Conservation (phyloP, 2,888 invertebrate genomes). For the Drosophila quinaria region DNA sequence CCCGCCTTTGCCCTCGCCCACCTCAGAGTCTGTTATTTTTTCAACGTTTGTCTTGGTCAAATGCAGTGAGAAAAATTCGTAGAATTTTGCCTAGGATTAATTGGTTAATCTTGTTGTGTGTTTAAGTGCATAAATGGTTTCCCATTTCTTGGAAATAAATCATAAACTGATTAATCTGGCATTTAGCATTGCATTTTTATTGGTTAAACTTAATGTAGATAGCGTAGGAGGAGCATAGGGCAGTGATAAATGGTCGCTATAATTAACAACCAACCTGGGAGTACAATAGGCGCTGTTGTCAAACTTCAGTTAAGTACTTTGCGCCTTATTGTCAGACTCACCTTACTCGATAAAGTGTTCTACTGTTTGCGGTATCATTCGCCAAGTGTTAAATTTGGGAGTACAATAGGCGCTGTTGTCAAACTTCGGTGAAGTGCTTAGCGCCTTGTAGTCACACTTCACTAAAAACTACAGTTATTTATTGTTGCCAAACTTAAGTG, state of each 20-base stretch:
- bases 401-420: conserved; percentile 11
- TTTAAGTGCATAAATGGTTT: conserved; percentile 54
- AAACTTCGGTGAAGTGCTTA: conserved; percentile 1
- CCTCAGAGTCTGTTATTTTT: background rate
- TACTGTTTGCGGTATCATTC: too few relatives aligned
- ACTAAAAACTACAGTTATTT: background rate
- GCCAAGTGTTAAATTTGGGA: background rate
- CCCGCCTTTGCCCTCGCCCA: conserved; percentile 32
- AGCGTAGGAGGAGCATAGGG: background rate
- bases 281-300: conserved; percentile 12
- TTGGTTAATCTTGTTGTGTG: conserved; percentile 59
- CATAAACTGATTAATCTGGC: conserved; percentile 68
- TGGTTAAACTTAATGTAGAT: conserved; percentile 2
- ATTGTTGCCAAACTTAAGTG: background rate
- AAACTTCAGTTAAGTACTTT: conserved; percentile 1
- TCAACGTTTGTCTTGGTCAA: conserved; percentile 48
- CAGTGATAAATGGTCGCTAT: conserved; percentile 6
- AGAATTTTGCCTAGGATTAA: conserved; percentile 76
- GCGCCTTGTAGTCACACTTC: conserved; percentile 25
- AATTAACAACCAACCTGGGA: conserved; percentile 27
- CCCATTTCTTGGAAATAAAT: conserved; percentile 69
- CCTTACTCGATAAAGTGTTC: too few relatives aligned
- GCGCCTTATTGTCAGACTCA: conserved; percentile 15
- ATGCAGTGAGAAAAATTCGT: conserved; percentile 76
- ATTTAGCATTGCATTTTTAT: conserved; percentile 29